Percentiles rank a stretch among this genome's conserved stretches.
Evolutionary conservation across 92 coral and sea anemone species (phyloP).

Genomic region (Zoanthus sansibaricus): DNA sequence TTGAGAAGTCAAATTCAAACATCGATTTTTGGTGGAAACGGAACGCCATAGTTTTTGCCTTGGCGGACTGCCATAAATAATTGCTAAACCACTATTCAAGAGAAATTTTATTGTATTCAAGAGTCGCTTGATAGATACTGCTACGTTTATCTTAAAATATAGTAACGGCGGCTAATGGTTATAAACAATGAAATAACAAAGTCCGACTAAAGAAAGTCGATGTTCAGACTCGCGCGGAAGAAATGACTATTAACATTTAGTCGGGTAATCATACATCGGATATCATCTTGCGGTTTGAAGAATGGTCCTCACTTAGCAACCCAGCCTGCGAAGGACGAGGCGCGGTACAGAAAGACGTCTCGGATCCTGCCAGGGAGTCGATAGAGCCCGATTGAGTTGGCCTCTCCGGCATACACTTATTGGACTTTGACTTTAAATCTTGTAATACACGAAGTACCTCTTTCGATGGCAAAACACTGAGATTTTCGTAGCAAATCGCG

Average conservation of each 20-base stretch:
- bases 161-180: no score
- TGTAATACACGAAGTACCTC: constrained; percentile 19
- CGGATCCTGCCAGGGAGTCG: constrained; percentile 36
- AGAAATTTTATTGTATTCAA: no score
- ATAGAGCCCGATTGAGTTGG: constrained; percentile 2
- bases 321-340: constrained; percentile 46
- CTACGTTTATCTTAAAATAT: no score
- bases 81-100: no score
- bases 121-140: no score
- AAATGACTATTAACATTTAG: not conserved
- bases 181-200: no score
- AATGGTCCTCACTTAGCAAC: constrained; percentile 8
- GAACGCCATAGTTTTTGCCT: no score
- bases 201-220: no score
- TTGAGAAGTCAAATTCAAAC: no score
- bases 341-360: constrained; percentile 42
- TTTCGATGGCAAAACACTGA: constrained; percentile 59
- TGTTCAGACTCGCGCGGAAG: no score
- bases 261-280: constrained; percentile 4
- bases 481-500: constrained; percentile 75
- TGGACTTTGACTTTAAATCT: not conserved
- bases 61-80: no score
- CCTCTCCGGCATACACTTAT: not conserved
- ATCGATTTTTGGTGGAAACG: no score
- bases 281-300: not conserved